Base-by-base conservation (phyloP, 2,113 vertebrate species). In the Tragulus kanchil region DNA sequence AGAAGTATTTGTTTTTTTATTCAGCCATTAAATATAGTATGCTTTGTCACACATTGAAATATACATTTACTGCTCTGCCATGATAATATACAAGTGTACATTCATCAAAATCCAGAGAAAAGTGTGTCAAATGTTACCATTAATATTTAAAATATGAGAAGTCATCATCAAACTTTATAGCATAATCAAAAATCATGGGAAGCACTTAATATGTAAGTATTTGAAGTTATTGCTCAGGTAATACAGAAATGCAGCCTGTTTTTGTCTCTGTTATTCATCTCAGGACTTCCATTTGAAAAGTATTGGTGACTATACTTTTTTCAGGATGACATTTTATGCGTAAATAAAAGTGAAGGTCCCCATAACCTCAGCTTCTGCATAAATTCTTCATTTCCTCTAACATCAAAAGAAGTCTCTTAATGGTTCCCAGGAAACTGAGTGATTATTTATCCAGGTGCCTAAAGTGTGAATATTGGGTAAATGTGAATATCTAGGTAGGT, bases 131-230 rank as follows among this genome's bases (percentile, higher is more conserved):
- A 71, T 50, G 28, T 86, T 94, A 93, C 58, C 85, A 91, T 93
- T 77, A 85, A 97, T 23, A 92, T 42, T 89, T 59, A 83, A 97
- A 83, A 94, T 52, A 15, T 48, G 73, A 89, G 84, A 92, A 77
- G 56, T 58, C 36, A 85, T 90, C 95, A 69, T 95, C 86, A 97
- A 97, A 89, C 48, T 97, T 97, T 94, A 91, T 78, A 52, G 79
- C 14, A 83, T 77, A 77, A 94, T 94, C 78, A 82, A 95, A 96
- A 94, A 85, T 92, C 65, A 93, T 45, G 62, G 42, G 83, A 52
- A 50, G 6, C 28, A 58, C 45, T 93, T 78, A 79, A 84, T 89
- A 69, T 82, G 64, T 48, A 50, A 36, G 16, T 9, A 67, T 65
- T 91, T 96, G 79, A 85, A 96, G 81, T 85, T 45, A 87, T 13